A percentile compares a stretch with the other conserved stretches of the same genome.
phyloP scores from a whole-genome alignment of 2,113 vertebrate species.

The Zosterops japonicus region DNA sequence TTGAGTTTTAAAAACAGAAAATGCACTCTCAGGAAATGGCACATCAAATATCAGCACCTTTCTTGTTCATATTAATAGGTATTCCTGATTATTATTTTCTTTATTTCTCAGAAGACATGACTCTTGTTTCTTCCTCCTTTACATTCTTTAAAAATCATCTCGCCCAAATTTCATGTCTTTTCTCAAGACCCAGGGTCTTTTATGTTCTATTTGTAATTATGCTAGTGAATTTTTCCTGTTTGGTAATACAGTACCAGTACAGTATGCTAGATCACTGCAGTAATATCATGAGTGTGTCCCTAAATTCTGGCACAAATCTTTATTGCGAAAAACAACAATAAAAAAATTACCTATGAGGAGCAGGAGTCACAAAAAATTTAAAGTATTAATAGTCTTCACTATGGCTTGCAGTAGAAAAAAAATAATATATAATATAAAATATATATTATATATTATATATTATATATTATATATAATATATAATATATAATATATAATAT shows the following conservation, averaged over 20 bases:
- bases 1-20: neutral
- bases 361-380: neutral
- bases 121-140: neutral
- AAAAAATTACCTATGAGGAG: accelerated
- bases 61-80: neutral
- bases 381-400: neutral
- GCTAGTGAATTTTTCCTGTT: neutral
- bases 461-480: too few species aligned
- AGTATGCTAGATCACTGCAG: neutral
- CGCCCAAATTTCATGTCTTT: neutral
- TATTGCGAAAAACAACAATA: too few species aligned
- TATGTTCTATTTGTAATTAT: neutral
- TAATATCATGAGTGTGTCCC: neutral
- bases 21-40: neutral
- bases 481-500: neutral
- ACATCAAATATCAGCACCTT: neutral
- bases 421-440: neutral
- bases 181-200: neutral
- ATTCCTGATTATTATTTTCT: neutral
- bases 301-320: neutral
- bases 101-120: neutral
- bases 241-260: neutral
- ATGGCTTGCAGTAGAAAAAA: neutral
- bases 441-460: too few species aligned
- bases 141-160: neutral